Percentiles rank a stretch among this genome's conserved stretches.
These are phyloP conservation scores for Benthosema pterotum DNA, from an alignment of 2,797 vertebrate genomes.

Conservation along the genomic window DNA sequence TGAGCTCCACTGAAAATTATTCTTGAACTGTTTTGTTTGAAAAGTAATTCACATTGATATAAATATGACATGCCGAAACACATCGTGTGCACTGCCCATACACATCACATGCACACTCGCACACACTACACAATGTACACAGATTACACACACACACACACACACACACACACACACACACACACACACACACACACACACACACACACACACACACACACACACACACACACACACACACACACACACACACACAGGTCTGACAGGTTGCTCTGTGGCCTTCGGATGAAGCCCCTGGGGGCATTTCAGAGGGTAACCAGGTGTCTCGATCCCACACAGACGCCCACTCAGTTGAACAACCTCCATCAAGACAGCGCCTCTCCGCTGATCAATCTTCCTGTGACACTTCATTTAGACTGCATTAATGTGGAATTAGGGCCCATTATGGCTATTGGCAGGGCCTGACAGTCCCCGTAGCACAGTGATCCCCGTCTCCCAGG, in stretches of 20 bases:
- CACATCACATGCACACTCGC: not conserved
- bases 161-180: not conserved
- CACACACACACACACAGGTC: constrained; percentile 6
- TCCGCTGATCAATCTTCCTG: constrained; percentile 91
- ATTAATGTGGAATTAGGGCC: constrained; percentile 96
- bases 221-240: constrained; percentile 1
- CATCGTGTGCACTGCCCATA: not conserved
- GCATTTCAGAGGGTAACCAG: constrained; percentile 74
- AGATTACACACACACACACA: too few species aligned
- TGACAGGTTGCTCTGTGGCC: constrained; percentile 61
- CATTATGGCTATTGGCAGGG: constrained; percentile 93
- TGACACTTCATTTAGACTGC: constrained; percentile 98
- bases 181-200: constrained; percentile 5
- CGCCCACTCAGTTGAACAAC: constrained; percentile 82
- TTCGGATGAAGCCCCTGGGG: constrained; percentile 74
- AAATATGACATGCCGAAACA: not conserved
- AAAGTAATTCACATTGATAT: not conserved
- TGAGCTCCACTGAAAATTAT: constrained; percentile 40
- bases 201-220: not conserved
- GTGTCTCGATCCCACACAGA: constrained; percentile 83
- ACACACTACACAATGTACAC: too few species aligned
- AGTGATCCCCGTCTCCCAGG: constrained; percentile 78
- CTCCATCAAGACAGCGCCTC: constrained; percentile 84
- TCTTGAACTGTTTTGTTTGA: not conserved
- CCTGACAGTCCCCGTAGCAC: constrained; percentile 83